phyloP scores from a whole-genome alignment of 2,113 vertebrate species.

The Petromus typicus region DNA sequence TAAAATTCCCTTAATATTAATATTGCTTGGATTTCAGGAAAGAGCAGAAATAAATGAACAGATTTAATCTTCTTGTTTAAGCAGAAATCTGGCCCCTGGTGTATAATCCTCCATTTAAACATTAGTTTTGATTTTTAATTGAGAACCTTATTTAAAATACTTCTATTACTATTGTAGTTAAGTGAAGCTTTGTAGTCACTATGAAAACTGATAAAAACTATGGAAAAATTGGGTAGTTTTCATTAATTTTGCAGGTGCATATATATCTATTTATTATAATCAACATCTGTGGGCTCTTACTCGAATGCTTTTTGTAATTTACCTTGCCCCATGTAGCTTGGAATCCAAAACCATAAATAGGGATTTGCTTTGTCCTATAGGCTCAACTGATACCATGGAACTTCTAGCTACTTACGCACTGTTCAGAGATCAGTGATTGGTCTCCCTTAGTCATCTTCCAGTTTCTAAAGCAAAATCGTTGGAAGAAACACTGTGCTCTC shows the following conservation, averaged over 20 bases:
- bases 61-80: slow-evolving; percentile 61
- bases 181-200: not conserved
- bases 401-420: not conserved
- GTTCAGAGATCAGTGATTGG: not conserved
- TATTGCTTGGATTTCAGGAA: slow-evolving; percentile 57
- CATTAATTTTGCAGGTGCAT: not conserved
- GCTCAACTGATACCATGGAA: not conserved
- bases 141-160: slow-evolving; percentile 54
- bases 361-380: slow-evolving; percentile 19
- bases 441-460: not conserved
- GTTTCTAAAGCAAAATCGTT: slow-evolving; percentile 19
- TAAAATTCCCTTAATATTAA: slow-evolving; percentile 51
- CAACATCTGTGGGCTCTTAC: not conserved
- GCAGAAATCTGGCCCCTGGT: slow-evolving; percentile 56
- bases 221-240: not conserved
- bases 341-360: not conserved
- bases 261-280: slow-evolving; percentile 1
- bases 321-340: slow-evolving; percentile 3
- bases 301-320: not conserved
- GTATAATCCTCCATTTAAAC: not conserved
- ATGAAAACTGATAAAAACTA: slow-evolving; percentile 15
- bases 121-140: slow-evolving; percentile 50
- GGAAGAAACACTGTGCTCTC: slow-evolving; percentile 50
- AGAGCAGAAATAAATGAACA: slow-evolving; percentile 47
- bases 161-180: not conserved